These are phyloP conservation scores for Chloroceryle aenea DNA, from an alignment of 2,113 vertebrate genomes.

Conservation along the genomic window DNA sequence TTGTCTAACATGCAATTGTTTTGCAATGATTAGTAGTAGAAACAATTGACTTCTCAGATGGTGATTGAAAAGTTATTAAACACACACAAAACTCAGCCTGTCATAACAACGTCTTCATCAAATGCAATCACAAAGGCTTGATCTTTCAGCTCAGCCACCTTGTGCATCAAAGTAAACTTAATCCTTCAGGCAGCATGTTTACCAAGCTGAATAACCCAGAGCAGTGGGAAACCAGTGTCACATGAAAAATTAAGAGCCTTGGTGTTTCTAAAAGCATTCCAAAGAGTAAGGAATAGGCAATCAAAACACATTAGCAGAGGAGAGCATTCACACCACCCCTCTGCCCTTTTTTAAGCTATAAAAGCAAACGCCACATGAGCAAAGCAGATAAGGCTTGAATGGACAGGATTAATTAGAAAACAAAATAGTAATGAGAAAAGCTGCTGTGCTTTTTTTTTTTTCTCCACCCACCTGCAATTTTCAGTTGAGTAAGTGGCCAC, in stretches of 20 bases:
- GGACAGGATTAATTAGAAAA: constrained; percentile 59
- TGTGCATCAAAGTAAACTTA: neutral
- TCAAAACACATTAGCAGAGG: constrained; percentile 13
- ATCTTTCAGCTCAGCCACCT: neutral
- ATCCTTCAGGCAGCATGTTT: constrained; percentile 9
- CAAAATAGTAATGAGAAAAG: constrained; percentile 33
- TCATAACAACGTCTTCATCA: constrained; percentile 31
- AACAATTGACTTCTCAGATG: neutral
- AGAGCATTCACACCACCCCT: neutral
- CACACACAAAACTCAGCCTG: neutral
- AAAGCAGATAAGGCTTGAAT: constrained; percentile 39
- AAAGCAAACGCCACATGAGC: neutral
- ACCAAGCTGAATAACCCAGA: neutral
- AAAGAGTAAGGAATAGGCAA: neutral
- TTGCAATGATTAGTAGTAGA: neutral
- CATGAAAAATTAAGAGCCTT: constrained; percentile 24
- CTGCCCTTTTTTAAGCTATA: neutral
- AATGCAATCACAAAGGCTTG: neutral
- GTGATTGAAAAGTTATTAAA: neutral
- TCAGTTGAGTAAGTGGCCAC: constrained; percentile 11
- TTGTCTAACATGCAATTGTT: neutral
- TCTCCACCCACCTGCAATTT: neutral
- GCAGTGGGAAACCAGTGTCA: neutral
- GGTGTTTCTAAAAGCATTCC: constrained; percentile 26
- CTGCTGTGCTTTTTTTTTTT: neutral